Evolutionary conservation across 2,888 invertebrate genomes (phyloP), one percentile per base, ranked within the genome.

Genomic region (Metopia argyrocephala): DNA sequence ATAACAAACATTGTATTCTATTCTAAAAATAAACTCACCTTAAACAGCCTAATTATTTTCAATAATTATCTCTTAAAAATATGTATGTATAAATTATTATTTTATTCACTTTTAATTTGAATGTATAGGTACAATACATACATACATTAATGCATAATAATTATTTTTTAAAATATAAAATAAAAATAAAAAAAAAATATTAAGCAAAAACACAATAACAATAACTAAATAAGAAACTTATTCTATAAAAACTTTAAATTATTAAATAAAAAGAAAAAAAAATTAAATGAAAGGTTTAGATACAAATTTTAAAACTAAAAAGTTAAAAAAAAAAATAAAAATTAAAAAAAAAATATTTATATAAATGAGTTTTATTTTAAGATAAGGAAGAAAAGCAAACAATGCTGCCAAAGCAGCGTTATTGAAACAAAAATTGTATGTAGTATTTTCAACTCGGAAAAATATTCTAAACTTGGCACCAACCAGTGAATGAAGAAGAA

Each of bases 211-310:
- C 68, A 79, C 78, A 78, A 79, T 52, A 81, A 80, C 74, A 76
- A 78, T 76, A 81, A 69, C 61, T 71, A 81, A 56, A 71, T 38
- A 66, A 64, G 18, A 56, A 54, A 70, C 68, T 64, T 76, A 75
- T 78, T 66, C 76, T 56, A 76, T 57, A 61, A n/a, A n/a, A 82
- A 86, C 83, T 83, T 83, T 85, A 87, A 9, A 86, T 76, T 76
- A 76, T 65, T 71, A 70, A 70, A 86, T 87, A 86, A 84, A 87
- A 86, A 38, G 3, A 12, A 38, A 38, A 38, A 12, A 38, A 85
- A 87, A 85, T 86, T 88, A 88, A 87, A 89, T 89, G 89, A 89
- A 89, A 89, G 89, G 89, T 89, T 89, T 89, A 89, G 89, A 89
- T 89, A 89, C 89, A 89, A 89, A 89, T 89, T 89, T 89, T 89